These are phyloP conservation scores for Chaunax sp. DNA, from an alignment of 2,797 vertebrate genomes.

Conservation along the genomic window DNA sequence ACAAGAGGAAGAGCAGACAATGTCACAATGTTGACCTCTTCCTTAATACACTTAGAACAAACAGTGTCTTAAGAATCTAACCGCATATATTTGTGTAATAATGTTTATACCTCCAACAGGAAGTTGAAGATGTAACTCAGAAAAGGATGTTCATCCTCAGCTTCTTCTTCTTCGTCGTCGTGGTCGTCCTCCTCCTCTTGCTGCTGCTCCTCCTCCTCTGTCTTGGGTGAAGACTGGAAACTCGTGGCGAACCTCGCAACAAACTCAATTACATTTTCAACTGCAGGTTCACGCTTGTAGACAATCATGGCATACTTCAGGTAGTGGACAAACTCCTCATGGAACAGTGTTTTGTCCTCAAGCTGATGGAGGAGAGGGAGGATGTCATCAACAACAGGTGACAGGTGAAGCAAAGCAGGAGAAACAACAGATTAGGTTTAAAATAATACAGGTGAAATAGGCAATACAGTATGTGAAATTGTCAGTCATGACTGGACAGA, in stretches of 20 bases:
- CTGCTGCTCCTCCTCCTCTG: constrained; percentile 62
- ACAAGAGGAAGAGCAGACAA: background rate
- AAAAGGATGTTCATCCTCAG: constrained; percentile 84
- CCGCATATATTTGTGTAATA: background rate
- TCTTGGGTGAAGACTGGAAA: constrained; percentile 81
- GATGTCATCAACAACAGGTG: background rate
- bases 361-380: constrained; percentile 76
- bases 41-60: too few species aligned
- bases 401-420: background rate
- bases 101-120: constrained; percentile 88
- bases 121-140: constrained; percentile 92
- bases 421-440: background rate
- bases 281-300: constrained; percentile 91
- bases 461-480: background rate
- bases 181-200: constrained; percentile 58
- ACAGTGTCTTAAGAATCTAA: background rate
- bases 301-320: constrained; percentile 93
- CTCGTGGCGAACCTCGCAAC: constrained; percentile 90
- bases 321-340: constrained; percentile 90
- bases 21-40: too few species aligned
- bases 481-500: too few species aligned
- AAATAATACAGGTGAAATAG: background rate
- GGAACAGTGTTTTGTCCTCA: constrained; percentile 88
- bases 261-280: constrained; percentile 93
- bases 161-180: constrained; percentile 51